phyloP scores from a whole-genome alignment of 2,113 vertebrate genomes.

The Colaptes auratus region DNA sequence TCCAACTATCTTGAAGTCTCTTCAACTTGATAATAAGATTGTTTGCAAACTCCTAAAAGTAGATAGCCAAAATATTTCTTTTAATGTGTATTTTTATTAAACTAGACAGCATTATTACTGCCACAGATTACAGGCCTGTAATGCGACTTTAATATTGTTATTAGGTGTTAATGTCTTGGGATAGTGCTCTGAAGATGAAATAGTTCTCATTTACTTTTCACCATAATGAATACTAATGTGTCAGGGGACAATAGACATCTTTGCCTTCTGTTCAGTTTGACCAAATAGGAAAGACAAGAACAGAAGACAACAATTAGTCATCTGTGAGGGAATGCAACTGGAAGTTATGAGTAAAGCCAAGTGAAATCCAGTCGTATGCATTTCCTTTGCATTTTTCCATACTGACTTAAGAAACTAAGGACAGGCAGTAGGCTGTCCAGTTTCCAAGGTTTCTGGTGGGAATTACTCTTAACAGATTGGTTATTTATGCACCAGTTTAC shows the following conservation, averaged over 20 bases:
- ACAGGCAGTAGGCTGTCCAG: not conserved
- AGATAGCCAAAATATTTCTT: slow-evolving; percentile 50
- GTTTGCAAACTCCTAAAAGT: slow-evolving; percentile 23
- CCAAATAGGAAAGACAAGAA: slow-evolving; percentile 16
- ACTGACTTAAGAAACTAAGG: not conserved
- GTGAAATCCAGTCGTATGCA: not conserved
- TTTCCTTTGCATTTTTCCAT: not conserved
- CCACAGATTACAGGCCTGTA: slow-evolving; percentile 50
- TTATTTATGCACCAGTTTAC: slow-evolving; percentile 12
- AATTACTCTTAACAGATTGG: slow-evolving; percentile 3
- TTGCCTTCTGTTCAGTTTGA: slow-evolving; percentile 49
- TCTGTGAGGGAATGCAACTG: not conserved
- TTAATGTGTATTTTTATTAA: slow-evolving; percentile 61
- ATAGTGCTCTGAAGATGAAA: slow-evolving; percentile 59
- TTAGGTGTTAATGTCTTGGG: slow-evolving; percentile 57
- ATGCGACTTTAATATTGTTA: slow-evolving; percentile 70
- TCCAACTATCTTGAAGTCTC: not conserved
- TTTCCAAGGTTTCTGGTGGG: slow-evolving; percentile 43
- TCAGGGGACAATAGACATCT: slow-evolving; percentile 40
- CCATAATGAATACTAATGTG: slow-evolving; percentile 56
- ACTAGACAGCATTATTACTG: slow-evolving; percentile 61
- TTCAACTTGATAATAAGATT: not conserved
- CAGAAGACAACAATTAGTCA: not conserved
- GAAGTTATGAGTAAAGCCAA: slow-evolving; percentile 6
- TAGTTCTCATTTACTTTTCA: slow-evolving; percentile 66